Conservation (phyloP, 2,888 invertebrate species). For the Elysia crispata region DNA sequence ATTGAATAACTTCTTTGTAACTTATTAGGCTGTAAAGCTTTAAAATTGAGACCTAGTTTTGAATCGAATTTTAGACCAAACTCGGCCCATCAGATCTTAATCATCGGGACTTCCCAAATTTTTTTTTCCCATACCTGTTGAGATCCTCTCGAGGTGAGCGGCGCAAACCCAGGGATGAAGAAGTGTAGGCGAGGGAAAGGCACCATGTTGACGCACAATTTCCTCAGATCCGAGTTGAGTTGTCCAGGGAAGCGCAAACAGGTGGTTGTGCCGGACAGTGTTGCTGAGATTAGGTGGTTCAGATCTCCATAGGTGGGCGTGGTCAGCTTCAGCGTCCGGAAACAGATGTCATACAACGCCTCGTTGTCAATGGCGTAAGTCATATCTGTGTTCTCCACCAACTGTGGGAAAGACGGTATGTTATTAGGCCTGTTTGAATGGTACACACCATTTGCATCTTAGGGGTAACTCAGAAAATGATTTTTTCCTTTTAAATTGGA, state of each 20-base stretch:
- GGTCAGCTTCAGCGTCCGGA: conserved; percentile 52
- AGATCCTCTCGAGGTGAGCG: conserved; percentile 43
- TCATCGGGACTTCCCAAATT: too few species aligned
- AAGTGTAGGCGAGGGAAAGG: conserved; percentile 47
- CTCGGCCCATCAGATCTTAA: too few species aligned
- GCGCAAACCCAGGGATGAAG: conserved; percentile 49
- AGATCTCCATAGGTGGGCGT: conserved; percentile 52
- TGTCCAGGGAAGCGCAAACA: conserved; percentile 52
- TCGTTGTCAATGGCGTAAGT: conserved; percentile 81
- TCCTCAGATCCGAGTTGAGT: conserved; percentile 47
- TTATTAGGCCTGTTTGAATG: too few species aligned
- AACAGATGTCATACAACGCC: conserved; percentile 77
- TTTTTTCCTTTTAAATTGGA: background rate
- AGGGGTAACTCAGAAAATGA: too few species aligned
- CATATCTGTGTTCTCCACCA: conserved; percentile 81
- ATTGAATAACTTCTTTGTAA: too few species aligned
- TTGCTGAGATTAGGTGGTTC: conserved; percentile 52
- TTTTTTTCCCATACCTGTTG: too few species aligned
- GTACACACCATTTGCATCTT: too few species aligned
- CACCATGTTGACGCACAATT: conserved; percentile 48
- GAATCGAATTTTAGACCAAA: too few species aligned
- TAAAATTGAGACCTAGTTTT: too few species aligned
- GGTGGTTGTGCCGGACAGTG: conserved; percentile 52
- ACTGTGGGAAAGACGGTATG: conserved; percentile 55
- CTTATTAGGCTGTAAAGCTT: too few species aligned